Conservation (phyloP, 2,888 invertebrate genomes). For the Cremastinae sp. region DNA sequence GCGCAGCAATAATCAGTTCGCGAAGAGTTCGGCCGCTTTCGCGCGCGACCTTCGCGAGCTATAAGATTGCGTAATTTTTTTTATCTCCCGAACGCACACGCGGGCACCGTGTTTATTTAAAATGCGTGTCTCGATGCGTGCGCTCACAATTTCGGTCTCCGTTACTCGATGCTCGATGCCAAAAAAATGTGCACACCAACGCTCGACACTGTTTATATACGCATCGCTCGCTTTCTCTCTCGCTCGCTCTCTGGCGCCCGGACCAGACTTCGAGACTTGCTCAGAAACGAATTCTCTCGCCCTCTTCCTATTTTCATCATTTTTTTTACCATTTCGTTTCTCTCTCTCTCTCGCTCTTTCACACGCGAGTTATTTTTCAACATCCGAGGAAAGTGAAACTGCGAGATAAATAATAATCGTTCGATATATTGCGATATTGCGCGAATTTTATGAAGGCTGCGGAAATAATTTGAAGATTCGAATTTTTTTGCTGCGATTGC, state of each 20-base stretch:
- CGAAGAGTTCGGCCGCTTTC: slow-evolving; percentile 46
- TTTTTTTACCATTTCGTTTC: not conserved
- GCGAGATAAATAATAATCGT: slow-evolving; percentile 34
- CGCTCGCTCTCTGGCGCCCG: not conserved
- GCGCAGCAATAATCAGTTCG: slow-evolving; percentile 38
- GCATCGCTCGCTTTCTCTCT: slow-evolving; percentile 38
- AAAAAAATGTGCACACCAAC: slow-evolving; percentile 70
- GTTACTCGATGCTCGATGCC: slow-evolving; percentile 62
- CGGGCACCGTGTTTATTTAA: not conserved
- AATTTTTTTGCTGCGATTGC: not conserved
- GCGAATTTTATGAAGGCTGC: slow-evolving; percentile 4
- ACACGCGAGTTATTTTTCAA: not conserved
- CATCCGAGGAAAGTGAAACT: slow-evolving; percentile 3
- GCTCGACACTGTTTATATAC: slow-evolving; percentile 35
- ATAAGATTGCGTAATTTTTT: slow-evolving; percentile 77
- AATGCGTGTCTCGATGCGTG: not conserved
- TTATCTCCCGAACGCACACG: slow-evolving; percentile 65
- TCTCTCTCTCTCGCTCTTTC: not conserved
- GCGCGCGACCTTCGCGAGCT: slow-evolving; percentile 74
- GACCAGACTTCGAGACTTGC: too few relatives aligned
- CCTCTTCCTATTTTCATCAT: not conserved
- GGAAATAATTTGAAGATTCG: slow-evolving; percentile 11
- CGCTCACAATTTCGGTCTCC: slow-evolving; percentile 5
- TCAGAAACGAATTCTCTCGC: not conserved
- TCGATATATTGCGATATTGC: slow-evolving; percentile 8